Conservation (phyloP, 2,113 vertebrate genomes). For the Sebastes fasciatus region DNA sequence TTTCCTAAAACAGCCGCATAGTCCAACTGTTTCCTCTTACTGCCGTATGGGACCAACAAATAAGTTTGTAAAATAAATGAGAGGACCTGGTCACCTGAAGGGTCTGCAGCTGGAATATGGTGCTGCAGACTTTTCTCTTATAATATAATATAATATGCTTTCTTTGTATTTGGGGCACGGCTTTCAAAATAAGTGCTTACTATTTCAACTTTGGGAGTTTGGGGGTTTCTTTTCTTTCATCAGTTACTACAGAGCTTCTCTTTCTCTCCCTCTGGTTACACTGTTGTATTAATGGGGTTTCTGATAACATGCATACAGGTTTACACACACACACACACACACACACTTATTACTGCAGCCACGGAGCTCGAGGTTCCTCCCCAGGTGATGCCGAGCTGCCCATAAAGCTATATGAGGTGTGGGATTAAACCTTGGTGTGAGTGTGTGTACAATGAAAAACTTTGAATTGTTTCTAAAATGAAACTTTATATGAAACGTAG, state of each 20-base stretch:
- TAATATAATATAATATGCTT: background rate
- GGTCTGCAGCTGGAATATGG: background rate
- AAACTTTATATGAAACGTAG: background rate
- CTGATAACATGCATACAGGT: background rate
- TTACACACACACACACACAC: constrained; percentile 20
- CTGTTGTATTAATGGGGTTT: constrained; percentile 35
- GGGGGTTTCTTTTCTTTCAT: constrained; percentile 29
- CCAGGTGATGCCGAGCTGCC: constrained; percentile 26
- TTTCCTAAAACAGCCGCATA: constrained; percentile 22
- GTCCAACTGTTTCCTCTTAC: constrained; percentile 22
- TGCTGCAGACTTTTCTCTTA: background rate
- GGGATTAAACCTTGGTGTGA: constrained; percentile 31
- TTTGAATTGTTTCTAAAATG: background rate
- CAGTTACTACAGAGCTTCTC: background rate
- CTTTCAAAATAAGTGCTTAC: constrained; percentile 11
- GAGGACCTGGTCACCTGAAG: background rate
- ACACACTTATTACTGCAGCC: constrained; percentile 12
- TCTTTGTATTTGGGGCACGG: too few relatives aligned
- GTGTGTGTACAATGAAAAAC: constrained; percentile 4
- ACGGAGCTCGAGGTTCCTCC: constrained; percentile 5
- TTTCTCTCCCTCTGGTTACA: background rate
- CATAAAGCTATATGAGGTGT: constrained; percentile 53
- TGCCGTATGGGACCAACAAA: constrained; percentile 3
- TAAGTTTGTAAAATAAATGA: constrained; percentile 2
- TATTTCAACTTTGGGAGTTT: constrained; percentile 11